Percentiles rank a stretch among this genome's conserved stretches.
These are phyloP conservation scores for Heliconius nattereri DNA, from an alignment of 1,140 invertebrate species.

Conservation along the genomic window DNA sequence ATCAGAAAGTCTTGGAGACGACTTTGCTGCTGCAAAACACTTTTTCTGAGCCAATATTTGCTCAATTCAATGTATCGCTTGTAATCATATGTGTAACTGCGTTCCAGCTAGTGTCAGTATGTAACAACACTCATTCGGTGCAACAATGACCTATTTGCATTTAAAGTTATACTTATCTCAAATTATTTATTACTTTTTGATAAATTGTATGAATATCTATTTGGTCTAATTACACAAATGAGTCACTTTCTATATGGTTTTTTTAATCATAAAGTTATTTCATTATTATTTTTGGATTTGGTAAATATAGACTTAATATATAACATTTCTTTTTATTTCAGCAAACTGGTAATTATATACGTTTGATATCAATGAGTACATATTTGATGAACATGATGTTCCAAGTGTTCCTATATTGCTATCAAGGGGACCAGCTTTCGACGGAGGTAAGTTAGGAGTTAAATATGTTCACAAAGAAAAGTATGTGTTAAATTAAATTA, in stretches of 20 bases:
- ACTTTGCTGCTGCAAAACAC: conserved; percentile 63
- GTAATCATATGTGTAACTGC: conserved; percentile 81
- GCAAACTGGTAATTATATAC: conserved; percentile 55
- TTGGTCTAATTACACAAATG: no score
- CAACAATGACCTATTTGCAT: no score
- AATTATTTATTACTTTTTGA: no score
- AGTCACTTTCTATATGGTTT: no score
- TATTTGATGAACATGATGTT: conserved; percentile 78
- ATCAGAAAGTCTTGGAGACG: conserved; percentile 64
- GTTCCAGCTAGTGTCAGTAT: conserved; percentile 78
- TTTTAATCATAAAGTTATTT: no score
- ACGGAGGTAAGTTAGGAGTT: conserved; percentile 58
- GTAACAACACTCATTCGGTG: conserved; percentile 17
- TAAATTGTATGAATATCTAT: no score
- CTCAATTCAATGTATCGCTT: conserved; percentile 79
- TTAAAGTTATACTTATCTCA: no score
- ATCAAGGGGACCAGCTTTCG: conserved; percentile 77
- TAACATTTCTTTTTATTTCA: conserved; percentile 34
- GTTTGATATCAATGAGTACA: conserved; percentile 51
- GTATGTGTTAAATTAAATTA: no score
- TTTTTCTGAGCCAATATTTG: conserved; percentile 75
- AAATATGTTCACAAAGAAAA: no score
- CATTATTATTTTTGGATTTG: no score
- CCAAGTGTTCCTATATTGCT: conserved; percentile 82
- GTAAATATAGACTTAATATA: not conserved